Evolutionary conservation across 2,797 vertebrate species (phyloP), one percentile per base, ranked within the genome.

Genomic region (Gadopsis bispinosus): DNA sequence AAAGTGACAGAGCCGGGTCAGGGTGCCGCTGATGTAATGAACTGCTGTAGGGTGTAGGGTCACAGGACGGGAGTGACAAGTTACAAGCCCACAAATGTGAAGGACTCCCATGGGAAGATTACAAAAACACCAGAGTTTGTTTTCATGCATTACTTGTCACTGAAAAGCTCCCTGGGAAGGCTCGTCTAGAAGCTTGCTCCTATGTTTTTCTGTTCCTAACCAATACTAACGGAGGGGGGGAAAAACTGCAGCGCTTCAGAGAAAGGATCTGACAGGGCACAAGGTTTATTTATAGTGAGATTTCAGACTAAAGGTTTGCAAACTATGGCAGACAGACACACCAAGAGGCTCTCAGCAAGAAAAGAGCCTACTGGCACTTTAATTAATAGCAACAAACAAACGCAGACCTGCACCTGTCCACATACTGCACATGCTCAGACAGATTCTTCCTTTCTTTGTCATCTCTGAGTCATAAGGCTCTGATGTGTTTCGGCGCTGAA

Each of bases 111-210:
- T 14, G 86, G 93, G 92, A 92, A 88, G 84, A 76, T 79, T 92
- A 91, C 75, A 68, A 91, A 92, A 93, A 93, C 91, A 94, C 56
- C 41, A 73, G 69, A 77, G 84, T 72, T 80, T 93, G 91, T 93
- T 94, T 93, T 93, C 83, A 63, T 81, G 87, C 88, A 84, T 85
- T 86, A 87, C 86, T 88, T 85, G 85, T 88, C 87, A 74, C 83
- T 84, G 77, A 88, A 89, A 78, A 80, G 87, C 88, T 86, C 85
- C 87, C 83, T 90, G 88, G 88, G 91, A 93, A 92, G 84, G 76
- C 70, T 82, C 45, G 35, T 81, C 67, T 43, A 50, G 68, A 85
- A 75, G 67, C 60, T 22, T 45, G 77, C 45, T 73, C 58, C 59
- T 53, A 31, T 87, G 81, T 91, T 90, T 83, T 87, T 87, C 66